These are phyloP conservation scores for Hyperoplus lanceolatus DNA, from an alignment of 2,797 vertebrate genomes.

Conservation along the genomic window DNA sequence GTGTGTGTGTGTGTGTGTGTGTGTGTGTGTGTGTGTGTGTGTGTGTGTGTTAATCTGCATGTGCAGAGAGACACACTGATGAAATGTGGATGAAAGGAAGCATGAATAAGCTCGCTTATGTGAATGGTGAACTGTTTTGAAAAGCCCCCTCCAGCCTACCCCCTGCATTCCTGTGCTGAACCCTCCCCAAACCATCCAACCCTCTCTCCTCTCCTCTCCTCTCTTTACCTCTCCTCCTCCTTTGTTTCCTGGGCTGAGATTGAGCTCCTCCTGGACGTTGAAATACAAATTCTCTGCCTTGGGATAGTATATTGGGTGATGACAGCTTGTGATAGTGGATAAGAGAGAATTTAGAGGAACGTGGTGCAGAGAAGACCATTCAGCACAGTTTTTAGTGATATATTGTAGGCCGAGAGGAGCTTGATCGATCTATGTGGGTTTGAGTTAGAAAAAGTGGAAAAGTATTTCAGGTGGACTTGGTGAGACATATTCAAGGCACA, in stretches of 20 bases:
- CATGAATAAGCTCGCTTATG: constrained; percentile 72
- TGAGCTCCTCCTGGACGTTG: constrained; percentile 27
- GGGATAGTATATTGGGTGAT: constrained; percentile 28
- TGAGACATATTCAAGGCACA: not conserved
- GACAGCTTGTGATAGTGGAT: constrained; percentile 2
- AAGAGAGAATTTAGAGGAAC: not conserved
- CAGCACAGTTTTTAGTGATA: not conserved
- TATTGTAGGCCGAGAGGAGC: not conserved
- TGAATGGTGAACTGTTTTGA: constrained; percentile 77
- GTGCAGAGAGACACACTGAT: constrained; percentile 28
- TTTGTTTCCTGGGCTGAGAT: constrained; percentile 52
- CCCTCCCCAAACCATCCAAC: constrained; percentile 3
- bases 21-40: constrained; percentile 4
- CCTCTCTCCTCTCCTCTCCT: constrained; percentile 49
- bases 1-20: too few relatives aligned
- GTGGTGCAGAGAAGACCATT: not conserved
- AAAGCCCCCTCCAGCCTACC: constrained; percentile 60
- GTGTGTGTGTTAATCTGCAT: not conserved
- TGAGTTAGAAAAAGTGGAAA: constrained; percentile 7
- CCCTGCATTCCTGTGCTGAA: constrained; percentile 76
- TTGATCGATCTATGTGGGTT: not conserved
- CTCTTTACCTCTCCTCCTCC: constrained; percentile 32
- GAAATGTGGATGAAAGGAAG: constrained; percentile 56
- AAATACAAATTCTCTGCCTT: constrained; percentile 36
- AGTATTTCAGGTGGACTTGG: not conserved